Base-by-base conservation (phyloP, 2,888 invertebrate genomes). In the Pilophorus perplexus region DNA sequence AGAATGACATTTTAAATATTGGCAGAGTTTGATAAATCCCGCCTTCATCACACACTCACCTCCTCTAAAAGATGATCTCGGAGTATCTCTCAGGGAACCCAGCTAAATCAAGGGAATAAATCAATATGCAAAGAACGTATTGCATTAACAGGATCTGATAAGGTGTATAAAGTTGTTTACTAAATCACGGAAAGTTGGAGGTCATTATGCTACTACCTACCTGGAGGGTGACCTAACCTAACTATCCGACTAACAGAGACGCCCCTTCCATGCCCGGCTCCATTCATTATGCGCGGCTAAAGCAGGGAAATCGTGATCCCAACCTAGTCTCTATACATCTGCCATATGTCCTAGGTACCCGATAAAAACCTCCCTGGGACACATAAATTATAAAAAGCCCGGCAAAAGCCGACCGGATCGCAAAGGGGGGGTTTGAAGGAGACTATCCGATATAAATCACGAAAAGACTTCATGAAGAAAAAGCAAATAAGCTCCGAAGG, bases 381-480 rank as follows among this genome's bases (percentile, higher is more conserved):
- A 55, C 55, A 55, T 55, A 55, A 55, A 55, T 55, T 38, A 55
- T 55, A 55, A 55, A 38, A 38, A n/a, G n/a, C 40, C 55, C 38
- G 18, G 55, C 38, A 20, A 55, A 38, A 55, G 55, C 55, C 55
- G 38, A 38, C 55, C 20, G 52, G 52, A 28, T 38, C 28, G 55
- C 20, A n/a, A n/a, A n/a, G n/a, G n/a, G n/a, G n/a, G n/a, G 14
- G 55, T 18, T 38, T 20, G 28, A 22, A 6, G n/a, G n/a, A n/a
- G 55, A 20, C 55, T 55, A 55, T 55, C 55, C 55, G 55, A 38
- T 55, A 38, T 55, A 55, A 55, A 55, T 55, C 55, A 55, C n/a
- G n/a, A n/a, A n/a, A n/a, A n/a, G n/a, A n/a, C 55, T 20, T 25
- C 27, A 55, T 55, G 40, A 55, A 55, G 55, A 55, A 55, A n/a